Evolutionary conservation across 1,140 invertebrate species (phyloP).

Genomic region (Listronotus oregonensis): DNA sequence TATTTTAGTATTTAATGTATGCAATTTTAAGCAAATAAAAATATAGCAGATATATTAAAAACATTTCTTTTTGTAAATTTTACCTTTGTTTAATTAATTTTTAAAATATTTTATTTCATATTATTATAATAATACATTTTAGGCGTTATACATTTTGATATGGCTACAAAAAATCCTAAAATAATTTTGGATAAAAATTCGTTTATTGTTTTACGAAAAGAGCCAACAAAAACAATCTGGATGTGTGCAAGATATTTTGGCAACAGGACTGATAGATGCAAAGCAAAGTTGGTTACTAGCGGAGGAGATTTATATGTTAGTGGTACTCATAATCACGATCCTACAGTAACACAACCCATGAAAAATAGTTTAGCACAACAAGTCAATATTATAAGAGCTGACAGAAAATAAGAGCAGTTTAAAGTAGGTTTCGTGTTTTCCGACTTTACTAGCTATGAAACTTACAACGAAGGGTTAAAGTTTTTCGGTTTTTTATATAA

Average conservation of each 20-base stretch:
- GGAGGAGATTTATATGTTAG: constrained; percentile 43
- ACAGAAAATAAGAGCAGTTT: constrained; percentile 4
- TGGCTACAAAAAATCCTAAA: constrained; percentile 46
- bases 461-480: no score
- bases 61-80: background rate
- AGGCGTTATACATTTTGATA: constrained; percentile 45
- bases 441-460: no score
- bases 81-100: no score
- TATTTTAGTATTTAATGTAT: no score
- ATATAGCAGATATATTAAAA: background rate
- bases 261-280: constrained; percentile 41
- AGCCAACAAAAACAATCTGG: constrained; percentile 44
- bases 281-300: constrained; percentile 42
- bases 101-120: no score
- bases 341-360: constrained; percentile 28
- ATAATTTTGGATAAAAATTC: constrained; percentile 42
- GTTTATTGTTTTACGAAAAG: constrained; percentile 40
- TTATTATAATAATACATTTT: constrained; percentile 2
- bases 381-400: constrained; percentile 40
- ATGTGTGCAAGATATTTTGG: constrained; percentile 44
- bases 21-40: no score
- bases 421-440: no score
- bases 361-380: constrained; percentile 40
- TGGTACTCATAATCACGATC: constrained; percentile 43
- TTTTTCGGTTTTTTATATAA: no score